Conservation (phyloP, 2,797 vertebrate genomes). For the Nasua narica region DNA sequence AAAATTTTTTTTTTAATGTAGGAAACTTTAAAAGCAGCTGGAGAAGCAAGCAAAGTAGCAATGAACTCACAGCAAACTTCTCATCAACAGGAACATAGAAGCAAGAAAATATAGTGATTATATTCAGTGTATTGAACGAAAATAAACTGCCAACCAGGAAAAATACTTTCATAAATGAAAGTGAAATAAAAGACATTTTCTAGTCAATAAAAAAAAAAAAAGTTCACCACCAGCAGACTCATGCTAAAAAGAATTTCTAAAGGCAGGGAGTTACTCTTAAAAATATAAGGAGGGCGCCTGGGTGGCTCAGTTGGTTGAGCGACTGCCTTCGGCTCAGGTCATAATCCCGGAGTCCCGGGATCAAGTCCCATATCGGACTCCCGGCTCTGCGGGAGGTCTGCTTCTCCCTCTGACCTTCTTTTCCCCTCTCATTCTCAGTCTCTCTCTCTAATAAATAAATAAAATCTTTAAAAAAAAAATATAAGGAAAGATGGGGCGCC, state of each 20-base stretch:
- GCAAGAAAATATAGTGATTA: neutral
- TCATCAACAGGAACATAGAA: neutral
- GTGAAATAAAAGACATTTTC: constrained; percentile 11
- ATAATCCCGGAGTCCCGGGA: too few species aligned
- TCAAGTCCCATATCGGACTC: too few species aligned
- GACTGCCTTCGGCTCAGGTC: neutral
- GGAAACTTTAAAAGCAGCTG: neutral
- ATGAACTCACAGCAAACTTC: neutral
- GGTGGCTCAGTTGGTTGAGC: neutral
- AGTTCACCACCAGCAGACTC: neutral
- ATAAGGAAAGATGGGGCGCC: too few species aligned
- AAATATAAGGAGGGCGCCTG: neutral
- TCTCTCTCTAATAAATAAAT: too few species aligned
- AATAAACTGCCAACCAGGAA: neutral
- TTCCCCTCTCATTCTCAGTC: too few species aligned
- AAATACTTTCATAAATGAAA: neutral
- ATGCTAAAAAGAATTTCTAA: constrained; percentile 10
- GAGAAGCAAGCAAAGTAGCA: neutral
- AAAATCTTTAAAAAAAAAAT: too few species aligned
- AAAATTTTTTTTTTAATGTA: neutral
- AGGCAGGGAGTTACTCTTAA: neutral
- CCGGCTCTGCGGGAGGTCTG: too few species aligned
- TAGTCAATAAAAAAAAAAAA: neutral
- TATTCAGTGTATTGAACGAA: neutral
- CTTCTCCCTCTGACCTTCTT: too few species aligned